Evolutionary conservation across 1,140 invertebrate genomes (phyloP).

Genomic region (Lordiphosa clarofinis): DNA sequence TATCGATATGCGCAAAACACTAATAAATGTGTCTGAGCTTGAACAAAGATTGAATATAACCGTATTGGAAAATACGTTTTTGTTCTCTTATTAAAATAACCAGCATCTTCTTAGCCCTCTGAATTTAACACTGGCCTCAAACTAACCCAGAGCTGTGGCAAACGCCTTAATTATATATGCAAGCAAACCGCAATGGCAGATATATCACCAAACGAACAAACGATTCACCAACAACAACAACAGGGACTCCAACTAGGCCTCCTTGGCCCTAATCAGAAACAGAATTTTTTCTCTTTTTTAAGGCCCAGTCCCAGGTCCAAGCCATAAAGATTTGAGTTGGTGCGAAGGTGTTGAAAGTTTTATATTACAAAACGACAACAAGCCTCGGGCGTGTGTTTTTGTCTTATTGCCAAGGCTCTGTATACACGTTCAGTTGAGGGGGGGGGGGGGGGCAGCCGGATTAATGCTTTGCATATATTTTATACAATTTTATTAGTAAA

Average conservation of each 20-base stretch:
- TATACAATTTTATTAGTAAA: slow-evolving; percentile 68
- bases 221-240: slow-evolving; percentile 38
- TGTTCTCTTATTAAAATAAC: too few species aligned
- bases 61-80: too few species aligned
- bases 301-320: slow-evolving; percentile 8
- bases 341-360: slow-evolving; percentile 73
- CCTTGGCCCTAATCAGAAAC: slow-evolving; percentile 60
- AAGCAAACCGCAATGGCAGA: slow-evolving; percentile 58
- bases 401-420: slow-evolving; percentile 11
- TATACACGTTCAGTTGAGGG: background rate
- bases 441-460: slow-evolving; percentile 20
- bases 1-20: too few species aligned
- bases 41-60: too few species aligned
- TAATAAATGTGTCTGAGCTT: too few species aligned
- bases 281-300: slow-evolving; percentile 22
- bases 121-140: slow-evolving; percentile 32
- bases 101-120: background rate
- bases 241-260: slow-evolving; percentile 3
- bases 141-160: background rate
- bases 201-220: slow-evolving; percentile 57
- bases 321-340: slow-evolving; percentile 48
- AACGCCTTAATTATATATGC: slow-evolving; percentile 72
- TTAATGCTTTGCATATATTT: slow-evolving; percentile 64
- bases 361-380: slow-evolving; percentile 27
- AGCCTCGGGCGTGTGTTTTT: slow-evolving; percentile 37